Evolutionary conservation across 1,140 invertebrate species (phyloP), one percentile per base, ranked within the genome.

Genomic region (Cydia pomonella): DNA sequence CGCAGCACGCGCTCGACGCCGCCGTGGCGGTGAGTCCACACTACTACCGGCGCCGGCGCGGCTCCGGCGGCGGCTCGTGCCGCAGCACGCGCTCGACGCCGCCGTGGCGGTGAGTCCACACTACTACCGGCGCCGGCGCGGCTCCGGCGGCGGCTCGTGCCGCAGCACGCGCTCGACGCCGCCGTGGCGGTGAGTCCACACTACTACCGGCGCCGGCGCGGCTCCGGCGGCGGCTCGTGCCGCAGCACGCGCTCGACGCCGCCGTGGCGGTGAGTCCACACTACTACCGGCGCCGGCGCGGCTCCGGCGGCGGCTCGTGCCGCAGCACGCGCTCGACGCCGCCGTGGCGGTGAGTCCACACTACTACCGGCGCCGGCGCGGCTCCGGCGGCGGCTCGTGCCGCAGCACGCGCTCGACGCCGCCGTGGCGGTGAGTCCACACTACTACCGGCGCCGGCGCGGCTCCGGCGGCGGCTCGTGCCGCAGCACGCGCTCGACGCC

Each of bases 31-130:
- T 86, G 75, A n/a, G n/a, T n/a, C n/a, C n/a, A n/a, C n/a, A n/a
- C n/a, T n/a, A n/a, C n/a, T n/a, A n/a, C n/a, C 80, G 77, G 2
- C 74, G 78, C 80, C 83, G 69, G 73, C 33, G 41, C 25, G 38
- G 50, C 82, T 80, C 41, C 77, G 79, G 38, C 29, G 38, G 0
- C 80, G 78, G 0, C 77, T 76, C 33, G 77, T 88, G 75, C 80
- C 82, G 76, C 85, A 85, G 82, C 73, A 80, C 69, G 86, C 87
- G 47, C 77, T 89, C 27, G 87, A 89, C 84, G 87, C 86, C 1
- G 77, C 79, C 50, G 59, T 83, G 21, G 81, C 71, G 72, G 81
- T 82, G 3, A 64, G n/a, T n/a, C n/a, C n/a, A n/a, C n/a, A n/a
- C n/a, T n/a, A n/a, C n/a, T n/a, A n/a, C 23, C 73, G 16, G 33